These are phyloP conservation scores for Germaria angustata DNA, from an alignment of 2,888 invertebrate genomes.

Conservation along the genomic window DNA sequence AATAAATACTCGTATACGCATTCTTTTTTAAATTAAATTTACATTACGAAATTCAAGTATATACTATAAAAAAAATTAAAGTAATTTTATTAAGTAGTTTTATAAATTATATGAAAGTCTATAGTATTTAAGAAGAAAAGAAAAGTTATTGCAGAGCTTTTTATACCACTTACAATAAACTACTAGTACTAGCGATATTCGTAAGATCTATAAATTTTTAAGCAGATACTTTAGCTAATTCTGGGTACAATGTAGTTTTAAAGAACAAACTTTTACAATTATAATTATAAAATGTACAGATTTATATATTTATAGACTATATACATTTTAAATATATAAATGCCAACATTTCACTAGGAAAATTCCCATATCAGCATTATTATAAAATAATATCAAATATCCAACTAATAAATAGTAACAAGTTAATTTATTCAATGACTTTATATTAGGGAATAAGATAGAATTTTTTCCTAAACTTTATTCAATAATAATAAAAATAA, in stretches of 20 bases:
- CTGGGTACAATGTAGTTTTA: constrained; percentile 51
- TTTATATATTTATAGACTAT: too few relatives aligned
- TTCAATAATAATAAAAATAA: background rate
- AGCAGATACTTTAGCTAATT: constrained; percentile 39
- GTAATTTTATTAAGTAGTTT: background rate
- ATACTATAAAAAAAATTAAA: too few relatives aligned
- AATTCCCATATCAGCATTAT: constrained; percentile 54
- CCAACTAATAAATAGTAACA: background rate
- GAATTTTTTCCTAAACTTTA: background rate
- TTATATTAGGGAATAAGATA: constrained; percentile 44
- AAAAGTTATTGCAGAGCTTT: constrained; percentile 75
- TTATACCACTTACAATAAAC: constrained; percentile 12
- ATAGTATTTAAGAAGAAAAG: constrained; percentile 4
- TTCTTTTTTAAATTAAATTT: background rate
- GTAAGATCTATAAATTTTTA: background rate
- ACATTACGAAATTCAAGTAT: too few relatives aligned
- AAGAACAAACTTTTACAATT: too few relatives aligned
- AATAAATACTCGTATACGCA: constrained; percentile 15
- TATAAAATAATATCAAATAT: background rate
- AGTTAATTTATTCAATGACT: constrained; percentile 41
- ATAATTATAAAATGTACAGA: too few relatives aligned
- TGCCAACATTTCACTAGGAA: constrained; percentile 50
- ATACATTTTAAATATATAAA: background rate
- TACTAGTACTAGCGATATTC: background rate
- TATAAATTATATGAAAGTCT: background rate